Evolutionary conservation across 2,113 vertebrate species (phyloP), one percentile per base, ranked within the genome.

Genomic region (Prunella fulvescens): DNA sequence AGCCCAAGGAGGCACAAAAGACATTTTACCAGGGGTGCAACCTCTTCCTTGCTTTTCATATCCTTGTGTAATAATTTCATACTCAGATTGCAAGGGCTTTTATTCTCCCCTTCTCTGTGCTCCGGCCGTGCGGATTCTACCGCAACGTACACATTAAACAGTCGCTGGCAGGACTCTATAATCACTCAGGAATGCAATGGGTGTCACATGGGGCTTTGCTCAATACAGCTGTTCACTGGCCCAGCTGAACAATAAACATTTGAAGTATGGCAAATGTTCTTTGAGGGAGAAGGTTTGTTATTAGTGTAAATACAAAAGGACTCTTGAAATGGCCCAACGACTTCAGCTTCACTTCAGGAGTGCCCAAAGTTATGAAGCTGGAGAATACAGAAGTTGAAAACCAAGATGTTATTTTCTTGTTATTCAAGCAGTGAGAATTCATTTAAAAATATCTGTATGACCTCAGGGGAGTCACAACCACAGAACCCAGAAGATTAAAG

Each of bases 401-500:
- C 62, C 28, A 85, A 86, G 79, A 93, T 2, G 2, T 50, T 65
- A 69, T 81, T 96, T 95, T 77, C 81, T 73, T 93, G 69, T 90
- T 96, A 91, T 79, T 93, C 93, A 85, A 93, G 73, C 64, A 62
- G 72, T 92, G 77, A 67, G 66, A 93, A 85, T 94, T 91, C 82
- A 88, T 86, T 95, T 96, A 45, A 92, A 97, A 96, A 95, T 93
- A 95, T 95, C 86, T 91, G 28, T 70, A 77, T 93, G 89, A 94
- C 79, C 86, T 95, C 92, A 92, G 64, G 79, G 84, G 91, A 93
- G 78, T 89, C 91, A 85, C 50, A 91, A 84, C 73, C 88, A 77
- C 84, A 94, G 82, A 91, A 92, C 88, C 82, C 89, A 92, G 91
- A 96, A 90, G 86, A 92, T 97, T 96, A 95, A 94, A 93, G 92